phyloP scores from a whole-genome alignment of 1,140 invertebrate species.

The Wasmannia auropunctata region DNA sequence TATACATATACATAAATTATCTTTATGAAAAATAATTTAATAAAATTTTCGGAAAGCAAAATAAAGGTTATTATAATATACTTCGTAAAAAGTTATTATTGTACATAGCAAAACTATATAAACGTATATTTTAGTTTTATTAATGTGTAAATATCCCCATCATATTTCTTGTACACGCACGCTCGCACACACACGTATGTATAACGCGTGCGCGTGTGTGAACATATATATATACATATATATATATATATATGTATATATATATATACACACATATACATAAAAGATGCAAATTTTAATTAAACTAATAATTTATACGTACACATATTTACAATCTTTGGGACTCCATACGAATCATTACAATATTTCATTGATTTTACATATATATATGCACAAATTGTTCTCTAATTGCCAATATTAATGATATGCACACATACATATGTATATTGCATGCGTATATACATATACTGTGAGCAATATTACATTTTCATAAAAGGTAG shows the following conservation, averaged over 20 bases:
- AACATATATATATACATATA: neutral
- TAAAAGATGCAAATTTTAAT: conserved; percentile 53
- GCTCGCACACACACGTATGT: too few relatives aligned
- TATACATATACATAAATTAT: neutral
- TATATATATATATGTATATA: neutral
- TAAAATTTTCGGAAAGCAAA: neutral
- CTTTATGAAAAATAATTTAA: conserved; percentile 6
- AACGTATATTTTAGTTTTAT: conserved; percentile 48
- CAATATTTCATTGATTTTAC: too few relatives aligned
- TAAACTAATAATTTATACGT: conserved; percentile 62
- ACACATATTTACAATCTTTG: conserved; percentile 71
- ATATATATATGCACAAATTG: conserved; percentile 7
- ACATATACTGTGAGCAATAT: neutral
- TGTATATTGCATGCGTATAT: neutral
- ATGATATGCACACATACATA: neutral
- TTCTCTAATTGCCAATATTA: neutral
- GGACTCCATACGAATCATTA: conserved; percentile 39
- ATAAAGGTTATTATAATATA: neutral
- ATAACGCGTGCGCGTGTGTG: too few relatives aligned
- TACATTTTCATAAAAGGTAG: neutral
- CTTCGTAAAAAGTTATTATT: neutral
- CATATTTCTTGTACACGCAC: too few relatives aligned
- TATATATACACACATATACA: neutral
- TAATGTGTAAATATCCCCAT: conserved; percentile 38
- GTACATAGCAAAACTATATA: conserved; percentile 46